Conservation (phyloP, 2,113 vertebrate genomes). For the Dicrurus megarhynchus region DNA sequence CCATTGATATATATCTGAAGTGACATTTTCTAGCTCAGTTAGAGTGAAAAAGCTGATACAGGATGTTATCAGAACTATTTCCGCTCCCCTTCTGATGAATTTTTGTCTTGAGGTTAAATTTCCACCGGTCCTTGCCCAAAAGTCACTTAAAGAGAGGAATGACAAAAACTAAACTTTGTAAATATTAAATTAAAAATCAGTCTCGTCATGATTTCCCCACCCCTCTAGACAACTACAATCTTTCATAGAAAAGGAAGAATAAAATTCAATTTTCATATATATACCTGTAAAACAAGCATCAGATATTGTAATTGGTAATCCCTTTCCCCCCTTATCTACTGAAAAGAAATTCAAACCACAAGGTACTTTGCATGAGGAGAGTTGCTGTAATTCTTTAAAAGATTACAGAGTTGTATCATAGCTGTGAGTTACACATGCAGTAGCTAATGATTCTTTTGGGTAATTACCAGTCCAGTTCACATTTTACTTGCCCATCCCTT, state of each 20-base stretch:
- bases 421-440: neutral
- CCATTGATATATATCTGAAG: neutral
- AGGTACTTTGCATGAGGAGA: neutral
- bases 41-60: neutral
- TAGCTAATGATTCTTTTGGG: neutral
- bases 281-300: neutral
- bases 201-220: neutral
- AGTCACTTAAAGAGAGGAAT: neutral
- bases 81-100: neutral
- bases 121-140: neutral
- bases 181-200: neutral
- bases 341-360: neutral
- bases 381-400: neutral
- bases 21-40: neutral
- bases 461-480: neutral
- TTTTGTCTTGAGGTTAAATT: neutral
- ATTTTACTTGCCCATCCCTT: neutral
- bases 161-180: neutral
- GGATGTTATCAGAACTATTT: neutral
- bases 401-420: neutral
- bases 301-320: neutral
- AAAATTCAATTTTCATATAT: neutral
- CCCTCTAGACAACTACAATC: neutral
- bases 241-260: neutral
- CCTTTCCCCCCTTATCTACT: neutral